Conservation (phyloP, 2,888 invertebrate genomes). For the Diabrotica balteata region DNA sequence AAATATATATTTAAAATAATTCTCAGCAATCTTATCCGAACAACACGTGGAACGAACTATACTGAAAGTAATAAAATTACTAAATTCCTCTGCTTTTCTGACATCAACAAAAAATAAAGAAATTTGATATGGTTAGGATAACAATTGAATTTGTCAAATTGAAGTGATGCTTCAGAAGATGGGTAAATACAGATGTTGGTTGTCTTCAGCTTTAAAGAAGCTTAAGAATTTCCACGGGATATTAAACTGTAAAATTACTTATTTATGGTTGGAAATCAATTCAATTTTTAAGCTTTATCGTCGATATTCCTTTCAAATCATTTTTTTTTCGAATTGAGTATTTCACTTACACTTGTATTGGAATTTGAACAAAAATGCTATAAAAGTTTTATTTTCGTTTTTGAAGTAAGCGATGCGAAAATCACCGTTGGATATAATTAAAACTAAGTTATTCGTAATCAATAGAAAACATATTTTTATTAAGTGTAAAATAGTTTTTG, state of each 20-base stretch:
- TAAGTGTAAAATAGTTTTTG: too few species aligned
- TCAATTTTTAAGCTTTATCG: slow-evolving; percentile 20
- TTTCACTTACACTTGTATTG: too few species aligned
- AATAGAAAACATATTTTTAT: too few species aligned
- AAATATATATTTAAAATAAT: too few species aligned
- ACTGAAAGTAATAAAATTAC: slow-evolving; percentile 8
- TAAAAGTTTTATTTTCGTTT: too few species aligned
- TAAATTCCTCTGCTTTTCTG: slow-evolving; percentile 12
- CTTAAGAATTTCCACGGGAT: slow-evolving; percentile 25
- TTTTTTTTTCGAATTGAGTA: too few species aligned
- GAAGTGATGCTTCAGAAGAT: slow-evolving; percentile 25
- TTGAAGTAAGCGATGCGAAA: too few species aligned
- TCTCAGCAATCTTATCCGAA: too few species aligned
- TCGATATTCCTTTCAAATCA: not conserved
- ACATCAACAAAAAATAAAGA: slow-evolving; percentile 15
- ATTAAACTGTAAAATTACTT: slow-evolving; percentile 32
- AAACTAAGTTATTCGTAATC: too few species aligned
- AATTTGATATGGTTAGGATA: slow-evolving; percentile 28
- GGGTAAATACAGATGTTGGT: slow-evolving; percentile 33
- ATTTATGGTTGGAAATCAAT: slow-evolving; percentile 29
- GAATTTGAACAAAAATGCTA: too few species aligned
- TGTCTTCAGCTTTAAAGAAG: slow-evolving; percentile 16
- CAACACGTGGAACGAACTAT: not conserved
- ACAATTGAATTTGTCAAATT: slow-evolving; percentile 26
- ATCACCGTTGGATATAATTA: too few species aligned